These are phyloP conservation scores for Caradrina clavipalpis DNA, from an alignment of 2,888 invertebrate genomes.

Conservation along the genomic window DNA sequence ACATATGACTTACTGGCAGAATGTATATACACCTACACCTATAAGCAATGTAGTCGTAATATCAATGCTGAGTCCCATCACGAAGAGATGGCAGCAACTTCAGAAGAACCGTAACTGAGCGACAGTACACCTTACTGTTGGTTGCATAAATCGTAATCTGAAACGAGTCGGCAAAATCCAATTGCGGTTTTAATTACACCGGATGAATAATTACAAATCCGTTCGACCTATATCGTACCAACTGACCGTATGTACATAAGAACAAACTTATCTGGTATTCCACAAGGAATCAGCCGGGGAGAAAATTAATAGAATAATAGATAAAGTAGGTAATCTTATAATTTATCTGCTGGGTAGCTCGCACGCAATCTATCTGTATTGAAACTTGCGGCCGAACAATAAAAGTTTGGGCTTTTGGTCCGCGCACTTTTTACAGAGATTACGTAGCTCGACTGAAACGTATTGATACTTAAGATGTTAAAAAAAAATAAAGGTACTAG, in stretches of 20 bases:
- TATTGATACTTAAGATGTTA: slow-evolving; percentile 29
- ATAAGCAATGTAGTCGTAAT: too few relatives aligned
- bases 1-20: too few relatives aligned
- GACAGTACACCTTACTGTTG: too few relatives aligned
- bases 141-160: slow-evolving; percentile 25
- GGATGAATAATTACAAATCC: slow-evolving; percentile 46
- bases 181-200: slow-evolving; percentile 56
- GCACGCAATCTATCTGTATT: slow-evolving; percentile 58
- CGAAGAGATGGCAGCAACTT: too few relatives aligned
- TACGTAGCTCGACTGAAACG: slow-evolving; percentile 4
- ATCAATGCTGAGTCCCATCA: too few relatives aligned
- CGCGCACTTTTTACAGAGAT: slow-evolving; percentile 32
- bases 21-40: too few relatives aligned
- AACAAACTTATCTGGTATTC: slow-evolving; percentile 46
- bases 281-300: slow-evolving; percentile 30
- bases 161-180: slow-evolving; percentile 16
- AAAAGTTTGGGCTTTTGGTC: slow-evolving; percentile 49
- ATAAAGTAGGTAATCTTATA: slow-evolving; percentile 60
- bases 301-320: slow-evolving; percentile 62
- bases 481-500: too few relatives aligned
- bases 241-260: slow-evolving; percentile 21
- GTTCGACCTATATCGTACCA: slow-evolving; percentile 24
- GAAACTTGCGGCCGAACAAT: slow-evolving; percentile 38
- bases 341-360: slow-evolving; percentile 45
- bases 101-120: too few relatives aligned